Evolutionary conservation across 2,113 vertebrate genomes (phyloP).

Genomic region (Alouatta palliata): DNA sequence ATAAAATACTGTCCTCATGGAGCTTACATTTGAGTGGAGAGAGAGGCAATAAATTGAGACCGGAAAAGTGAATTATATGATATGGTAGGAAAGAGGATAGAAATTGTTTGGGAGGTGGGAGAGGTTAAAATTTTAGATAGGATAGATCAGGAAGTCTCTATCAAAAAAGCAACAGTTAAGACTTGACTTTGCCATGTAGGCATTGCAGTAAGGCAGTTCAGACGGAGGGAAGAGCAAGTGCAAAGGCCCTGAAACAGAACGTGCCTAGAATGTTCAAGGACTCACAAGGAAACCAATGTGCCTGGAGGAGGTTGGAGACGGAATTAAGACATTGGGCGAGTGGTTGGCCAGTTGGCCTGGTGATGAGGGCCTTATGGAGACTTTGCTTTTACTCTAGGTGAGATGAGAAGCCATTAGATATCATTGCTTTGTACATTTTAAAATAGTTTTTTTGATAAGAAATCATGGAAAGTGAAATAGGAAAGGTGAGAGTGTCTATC

Average conservation of each 20-base stretch:
- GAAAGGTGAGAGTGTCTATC: background rate
- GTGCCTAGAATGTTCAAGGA: background rate
- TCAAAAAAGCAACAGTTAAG: background rate
- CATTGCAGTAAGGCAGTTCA: background rate
- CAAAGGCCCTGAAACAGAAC: background rate
- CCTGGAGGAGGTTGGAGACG: background rate
- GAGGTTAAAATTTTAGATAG: background rate
- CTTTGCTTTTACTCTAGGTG: background rate
- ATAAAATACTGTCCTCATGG: background rate
- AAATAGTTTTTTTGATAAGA: conserved; percentile 19
- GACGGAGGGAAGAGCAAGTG: background rate
- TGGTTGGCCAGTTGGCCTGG: background rate
- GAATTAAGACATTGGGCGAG: background rate
- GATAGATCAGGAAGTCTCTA: background rate
- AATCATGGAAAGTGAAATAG: background rate
- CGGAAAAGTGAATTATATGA: background rate
- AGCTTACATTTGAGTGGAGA: background rate
- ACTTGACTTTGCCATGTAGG: background rate
- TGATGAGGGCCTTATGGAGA: background rate
- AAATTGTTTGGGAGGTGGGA: background rate
- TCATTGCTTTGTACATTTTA: background rate
- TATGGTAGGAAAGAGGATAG: background rate
- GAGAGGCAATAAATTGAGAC: background rate
- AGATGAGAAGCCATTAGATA: background rate
- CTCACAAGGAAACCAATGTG: rapidly evolving